phyloP scores from a whole-genome alignment of 2,797 vertebrate genomes.

The Leptoclinus maculatus region DNA sequence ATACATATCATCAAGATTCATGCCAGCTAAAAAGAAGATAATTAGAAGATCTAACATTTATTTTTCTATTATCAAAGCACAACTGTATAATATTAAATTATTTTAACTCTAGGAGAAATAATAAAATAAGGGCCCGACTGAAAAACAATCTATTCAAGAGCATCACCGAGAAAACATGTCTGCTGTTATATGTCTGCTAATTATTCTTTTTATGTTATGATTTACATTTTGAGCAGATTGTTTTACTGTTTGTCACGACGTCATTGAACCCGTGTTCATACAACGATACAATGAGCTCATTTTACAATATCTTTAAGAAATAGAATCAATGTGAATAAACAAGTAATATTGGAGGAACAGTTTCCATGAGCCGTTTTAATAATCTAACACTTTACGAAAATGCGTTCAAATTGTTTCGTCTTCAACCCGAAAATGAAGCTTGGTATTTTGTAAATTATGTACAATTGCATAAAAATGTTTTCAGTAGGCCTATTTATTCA shows the following conservation, averaged over 20 bases:
- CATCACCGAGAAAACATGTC: not conserved
- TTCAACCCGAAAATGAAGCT: constrained; percentile 80
- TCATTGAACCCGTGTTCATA: not conserved
- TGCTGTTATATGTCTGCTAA: not conserved
- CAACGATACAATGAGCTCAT: not conserved
- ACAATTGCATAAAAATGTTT: constrained; percentile 85
- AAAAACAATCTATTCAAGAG: not conserved
- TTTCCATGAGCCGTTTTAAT: not conserved
- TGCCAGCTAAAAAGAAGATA: not conserved
- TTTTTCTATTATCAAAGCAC: not conserved
- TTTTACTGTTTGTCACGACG: not conserved
- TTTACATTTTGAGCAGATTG: constrained; percentile 1
- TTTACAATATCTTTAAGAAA: not conserved
- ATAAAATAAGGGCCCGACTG: not conserved
- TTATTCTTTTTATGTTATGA: not conserved
- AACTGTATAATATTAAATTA: not conserved
- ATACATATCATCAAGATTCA: not conserved
- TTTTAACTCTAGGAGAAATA: not conserved
- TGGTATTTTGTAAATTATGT: constrained; percentile 84
- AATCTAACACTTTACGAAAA: constrained; percentile 70
- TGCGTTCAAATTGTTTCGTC: constrained; percentile 83
- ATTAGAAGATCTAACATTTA: not conserved
- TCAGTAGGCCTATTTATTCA: constrained; percentile 88
- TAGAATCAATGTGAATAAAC: not conserved
- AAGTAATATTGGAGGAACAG: not conserved